Evolutionary conservation across 2,113 vertebrate genomes (phyloP), one percentile per base, ranked within the genome.

Genomic region (Bufo bufo): DNA sequence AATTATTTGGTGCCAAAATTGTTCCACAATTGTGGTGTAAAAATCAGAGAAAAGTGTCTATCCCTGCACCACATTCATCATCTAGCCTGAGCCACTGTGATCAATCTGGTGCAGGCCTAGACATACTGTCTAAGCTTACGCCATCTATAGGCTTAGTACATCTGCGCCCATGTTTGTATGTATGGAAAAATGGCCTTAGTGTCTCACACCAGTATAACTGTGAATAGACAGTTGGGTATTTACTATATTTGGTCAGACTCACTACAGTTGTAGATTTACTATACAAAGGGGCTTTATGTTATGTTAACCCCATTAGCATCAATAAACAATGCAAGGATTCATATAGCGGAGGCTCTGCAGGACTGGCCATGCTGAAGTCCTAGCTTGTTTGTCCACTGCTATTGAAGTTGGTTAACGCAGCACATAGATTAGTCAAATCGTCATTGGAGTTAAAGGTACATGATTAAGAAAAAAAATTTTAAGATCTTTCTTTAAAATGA

Each of bases 321-420:
- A 58, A 85, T 85, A 75, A 72, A 75, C 83, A 85, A 56, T 72
- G 33, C 52, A 85, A 45, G 66, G 69, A 85, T 74, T 72, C 50
- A 74, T 85, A 85, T 85, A 85, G 69, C 56, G 19, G 14, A 33
- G 43, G 65, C n/a, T 33, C 50, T 43, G 52, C 58, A 75, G 83
- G 45, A 74, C n/a, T 47, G 56, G 47, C 54, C 33, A 74, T 59
- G 69, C 83, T 19, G 49, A 52, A 19, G 43, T 66, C 61, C 47
- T 50, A 69, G 65, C 50, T 50, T 84, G 82, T 71, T 66, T 71
- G 82, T 69, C 11, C 63, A 17, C 47, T 49, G 59, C 82, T 54
- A n/a, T 52, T 54, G 14, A 84, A 84, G 3, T 19, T 54, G 63
- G 20, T 33, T 23, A 83, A 16, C 14, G 6, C 16, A 19, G 1